Evolutionary conservation across 2,888 invertebrate species (phyloP), one percentile per base, ranked within the genome.

Genomic region (Chloroclystis v-ata): DNA sequence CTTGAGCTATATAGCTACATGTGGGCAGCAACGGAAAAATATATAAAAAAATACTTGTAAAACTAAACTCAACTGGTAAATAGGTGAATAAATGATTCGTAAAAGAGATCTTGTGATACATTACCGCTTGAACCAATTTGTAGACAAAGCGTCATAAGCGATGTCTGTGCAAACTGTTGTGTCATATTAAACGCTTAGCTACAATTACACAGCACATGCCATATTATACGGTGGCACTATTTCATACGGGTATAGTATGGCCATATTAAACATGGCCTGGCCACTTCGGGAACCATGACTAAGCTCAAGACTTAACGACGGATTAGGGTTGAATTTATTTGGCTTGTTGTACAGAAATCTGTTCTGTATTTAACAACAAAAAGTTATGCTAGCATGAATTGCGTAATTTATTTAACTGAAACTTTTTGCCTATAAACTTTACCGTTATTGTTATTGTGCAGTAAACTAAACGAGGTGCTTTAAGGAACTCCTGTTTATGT

Each of bases 301-400:
- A 52, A 45, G 25, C 33, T n/a, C 13, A 24, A 39, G 37, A 39
- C 45, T 40, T 48, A 40, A 39, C 39, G 39, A 43, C 39, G 48
- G 48, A 48, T 52, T 46, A 52, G 28, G 28, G 20, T 30, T 25
- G 28, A 45, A 52, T 52, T 52, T 52, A 52, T 52, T 52, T 46
- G 37, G 43, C 45, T 43, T 28, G 42, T 35, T 37, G 45, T 26
- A 52, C 45, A 52, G 48, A 48, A 52, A 52, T 52, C 52, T 11
- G 39, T 43, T 38, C 10, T 41, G 40, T 12, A 30, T 50, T 47
- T 53, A 51, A 7, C 45, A 43, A 39, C 24, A 28, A 49, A 48
- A 51, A 47, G 47, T 24, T 33, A 14, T 33, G 26, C 24, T 14
- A 12, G 37, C 24, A 20, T 37, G n/a, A 7, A 35, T 10, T 20